Base-by-base conservation (phyloP, 2,888 invertebrate genomes). In the Smittia sp. region DNA sequence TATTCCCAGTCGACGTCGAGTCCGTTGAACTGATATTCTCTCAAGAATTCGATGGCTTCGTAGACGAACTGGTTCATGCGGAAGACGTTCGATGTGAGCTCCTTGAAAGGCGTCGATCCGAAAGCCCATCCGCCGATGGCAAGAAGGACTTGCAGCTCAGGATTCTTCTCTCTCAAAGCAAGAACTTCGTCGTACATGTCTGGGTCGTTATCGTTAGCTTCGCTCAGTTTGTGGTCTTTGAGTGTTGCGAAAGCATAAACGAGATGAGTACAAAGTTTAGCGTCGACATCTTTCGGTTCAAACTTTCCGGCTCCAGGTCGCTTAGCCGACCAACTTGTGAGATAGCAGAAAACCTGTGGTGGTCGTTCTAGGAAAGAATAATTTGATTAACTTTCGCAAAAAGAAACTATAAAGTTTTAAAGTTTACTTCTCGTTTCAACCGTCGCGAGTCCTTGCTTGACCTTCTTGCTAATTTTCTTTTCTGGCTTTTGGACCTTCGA, bases 71-170 rank as follows among this genome's bases (percentile, higher is more conserved):
- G 94, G 80, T 95, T 95, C 94, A 95, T 95, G 63, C 95, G 87
- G 87, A 92, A 95, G 2, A 92, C 91, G 80, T 94, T 96, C 75
- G 91, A 90, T 0, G 95, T 95, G 54, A 96, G 85, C 80, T 95
- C 94, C 84, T 94, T 94, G 86, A 94, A 95, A 1, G 95, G 95
- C 0, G 94, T 94, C 0, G 96, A 96, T 11, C 96, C 96, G 79
- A 96, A 96, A 0, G 94, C 94, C 96, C 96, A 97, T 20, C 97
- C 97, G 74, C 97, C 97, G 77, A 97, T 93, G 0, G 94, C 94
- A 15, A 94, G 83, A 24, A 38, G 20, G 69, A 66, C 66, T 86
- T 93, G 96, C 75, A 97, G 83, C 77, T 93, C 90, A 0, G 94
- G 90, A 83, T 96, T 96, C 79, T 91, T 91, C 75, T 94, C 93